These are phyloP conservation scores for Euproctis similis DNA, from an alignment of 2,888 invertebrate species.

Conservation along the genomic window DNA sequence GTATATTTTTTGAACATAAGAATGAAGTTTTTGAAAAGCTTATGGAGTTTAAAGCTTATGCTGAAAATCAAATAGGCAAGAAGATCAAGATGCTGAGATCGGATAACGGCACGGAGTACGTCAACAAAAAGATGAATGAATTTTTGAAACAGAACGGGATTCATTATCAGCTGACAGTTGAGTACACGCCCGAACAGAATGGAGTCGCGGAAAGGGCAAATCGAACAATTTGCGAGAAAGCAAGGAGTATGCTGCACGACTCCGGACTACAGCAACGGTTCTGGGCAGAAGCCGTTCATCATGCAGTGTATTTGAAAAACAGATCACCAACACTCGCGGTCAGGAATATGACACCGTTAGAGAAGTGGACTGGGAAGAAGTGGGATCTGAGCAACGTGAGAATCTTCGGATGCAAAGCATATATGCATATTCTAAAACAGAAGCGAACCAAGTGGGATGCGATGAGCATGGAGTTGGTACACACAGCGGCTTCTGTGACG, in stretches of 20 bases:
- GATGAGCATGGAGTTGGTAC: too few species aligned
- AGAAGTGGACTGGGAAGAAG: not conserved
- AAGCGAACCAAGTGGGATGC: not conserved
- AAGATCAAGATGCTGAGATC: too few species aligned
- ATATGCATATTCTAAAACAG: conserved; percentile 1
- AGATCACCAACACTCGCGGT: not conserved
- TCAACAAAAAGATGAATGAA: too few species aligned
- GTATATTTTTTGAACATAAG: too few species aligned
- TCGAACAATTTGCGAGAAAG: not conserved
- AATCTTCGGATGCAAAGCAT: conserved; percentile 1
- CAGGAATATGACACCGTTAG: not conserved
- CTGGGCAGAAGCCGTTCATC: conserved; percentile 2
- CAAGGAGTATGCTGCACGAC: not conserved
- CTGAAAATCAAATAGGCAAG: too few species aligned
- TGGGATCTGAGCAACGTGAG: conserved; percentile 1
- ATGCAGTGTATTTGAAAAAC: conserved; percentile 1
- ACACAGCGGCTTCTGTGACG: too few species aligned
- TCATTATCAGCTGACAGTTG: not conserved
- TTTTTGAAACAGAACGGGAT: conserved; percentile 1
- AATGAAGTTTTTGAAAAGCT: too few species aligned
- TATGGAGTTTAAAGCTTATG: too few species aligned
- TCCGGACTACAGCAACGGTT: not conserved
- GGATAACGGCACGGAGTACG: too few species aligned
- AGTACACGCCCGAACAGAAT: not conserved
- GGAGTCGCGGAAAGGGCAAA: not conserved